Evolutionary conservation across 2,888 invertebrate genomes (phyloP), one percentile per base, ranked within the genome.

Genomic region (Lithophane ornitopus): DNA sequence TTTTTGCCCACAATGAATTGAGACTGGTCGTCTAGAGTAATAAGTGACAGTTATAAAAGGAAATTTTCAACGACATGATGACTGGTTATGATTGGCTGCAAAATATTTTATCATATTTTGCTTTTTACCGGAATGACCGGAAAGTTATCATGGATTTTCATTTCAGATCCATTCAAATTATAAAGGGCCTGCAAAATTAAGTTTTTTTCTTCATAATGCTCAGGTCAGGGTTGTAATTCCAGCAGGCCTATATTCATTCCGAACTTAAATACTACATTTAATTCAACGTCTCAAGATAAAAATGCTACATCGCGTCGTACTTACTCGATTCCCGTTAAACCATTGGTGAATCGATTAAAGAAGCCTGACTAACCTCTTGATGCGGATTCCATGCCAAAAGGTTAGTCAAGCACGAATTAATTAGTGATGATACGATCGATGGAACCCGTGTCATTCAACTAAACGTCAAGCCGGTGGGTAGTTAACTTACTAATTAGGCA

Each of bases 321-420:
- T 12, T 8, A 34, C 63, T 62, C 34, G 26, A 65, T 68, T 71
- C 71, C 84, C 68, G 71, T 78, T 83, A 68, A 67, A 68, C 59
- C n/a, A n/a, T n/a, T 56, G 14, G 16, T 44, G 54, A 81, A 81
- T 73, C 74, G 70, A 80, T 74, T 70, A 74, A 62, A 63, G 79
- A 84, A 70, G 44, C 68, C 72, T 61, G 63, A 69, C 54, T 52
- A 77, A 74, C 28, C 26, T 80, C 62, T 80, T 65, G 66, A 44
- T 70, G 59, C 54, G 78, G 67, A 73, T 70, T 81, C 74, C 82
- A 67, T 66, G 49, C 54, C 34, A 66, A 74, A 74, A 79, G 74
- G 69, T 74, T 77, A 58, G 46, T 77, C 65, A 74, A 86, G 69
- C 63, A 76, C 65, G 63, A 83, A 76, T 83, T 82, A 74, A 83